Percentiles rank a stretch among this genome's conserved stretches.
Evolutionary conservation across 2,888 invertebrate species (phyloP).

Genomic region (Pterobdella sp.): DNA sequence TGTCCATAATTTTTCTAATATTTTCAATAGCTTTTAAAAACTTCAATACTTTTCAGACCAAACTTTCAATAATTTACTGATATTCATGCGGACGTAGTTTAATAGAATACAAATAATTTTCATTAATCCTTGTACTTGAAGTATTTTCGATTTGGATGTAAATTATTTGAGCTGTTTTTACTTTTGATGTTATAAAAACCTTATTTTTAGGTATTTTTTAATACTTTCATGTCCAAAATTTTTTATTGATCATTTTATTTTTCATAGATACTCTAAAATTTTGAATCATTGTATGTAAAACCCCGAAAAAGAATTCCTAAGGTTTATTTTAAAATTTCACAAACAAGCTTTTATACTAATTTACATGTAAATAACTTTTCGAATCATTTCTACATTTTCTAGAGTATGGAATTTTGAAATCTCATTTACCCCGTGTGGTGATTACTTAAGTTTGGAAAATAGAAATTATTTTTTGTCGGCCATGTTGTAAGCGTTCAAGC

Average conservation of each 20-base stretch:
- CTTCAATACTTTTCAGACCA: not conserved
- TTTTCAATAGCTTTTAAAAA: not conserved
- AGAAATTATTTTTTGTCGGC: no score
- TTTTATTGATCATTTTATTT: not conserved
- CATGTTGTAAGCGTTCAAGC: no score
- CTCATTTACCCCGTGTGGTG: no score
- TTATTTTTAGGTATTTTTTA: not conserved
- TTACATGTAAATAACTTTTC: no score
- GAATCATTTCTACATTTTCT: no score
- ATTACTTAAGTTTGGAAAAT: no score
- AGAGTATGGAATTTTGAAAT: no score
- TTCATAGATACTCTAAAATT: not conserved
- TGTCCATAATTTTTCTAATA: not conserved
- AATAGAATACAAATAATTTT: not conserved
- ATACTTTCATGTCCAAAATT: not conserved
- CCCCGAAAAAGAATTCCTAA: no score
- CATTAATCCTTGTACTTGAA: not conserved
- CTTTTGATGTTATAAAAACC: not conserved
- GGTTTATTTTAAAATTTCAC: no score
- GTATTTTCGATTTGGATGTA: not conserved
- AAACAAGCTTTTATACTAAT: no score
- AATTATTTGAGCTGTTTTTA: not conserved
- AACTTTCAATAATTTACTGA: conserved; percentile 8
- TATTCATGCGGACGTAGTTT: not conserved
- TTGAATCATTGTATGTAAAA: no score